Evolutionary conservation across 2,113 vertebrate species (phyloP), one percentile per base, ranked within the genome.

Genomic region (Tetraodon nigroviridis): DNA sequence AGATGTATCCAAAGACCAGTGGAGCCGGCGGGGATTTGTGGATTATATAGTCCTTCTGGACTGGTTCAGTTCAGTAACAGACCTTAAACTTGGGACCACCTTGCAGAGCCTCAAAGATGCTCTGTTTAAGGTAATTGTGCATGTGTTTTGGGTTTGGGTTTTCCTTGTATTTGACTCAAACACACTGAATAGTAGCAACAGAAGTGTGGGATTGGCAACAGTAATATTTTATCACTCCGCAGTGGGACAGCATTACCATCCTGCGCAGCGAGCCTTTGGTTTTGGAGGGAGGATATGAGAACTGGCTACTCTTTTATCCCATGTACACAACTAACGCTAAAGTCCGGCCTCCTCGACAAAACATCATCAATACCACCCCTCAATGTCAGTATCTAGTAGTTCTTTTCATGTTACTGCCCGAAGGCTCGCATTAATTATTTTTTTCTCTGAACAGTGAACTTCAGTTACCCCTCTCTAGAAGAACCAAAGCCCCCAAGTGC

Each of bases 31-130:
- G 10, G 94, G 92, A 8, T 88, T 84, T 64, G 91, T 92, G 59
- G 93, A 97, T 76, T 98, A 95, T 54, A 86, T 98, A 58, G 44
- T 99, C 47, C 85, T 99, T 53, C 87, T 98, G 22, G 97, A 99
- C 85, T 99, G 97, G 97, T 97, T 93, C 83, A 99, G 92, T 85
- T 92, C 93, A 63, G 86, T 90, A 1, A 83, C 86, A 61, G 95
- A 98, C 70, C 91, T 99, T 73, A 88, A 75, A 42, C 71, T 97
- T 50, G 95, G 95, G 64, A 94, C 93, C 69, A 93, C 92, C 41
- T 87, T 99, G n/a, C 91, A 89, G 76, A 99, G 95, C 78, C 92
- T 99, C 76, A 98, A 98, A 89, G 97, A 99, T 68, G 97, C 97
- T 0, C 93, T 99, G 69, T 99, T 78, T 82, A 98, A 98, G 93